Percentiles rank a stretch among this genome's conserved stretches.
Conservation (phyloP, 2,888 invertebrate species). For the Lasioglossum oenotherae region DNA sequence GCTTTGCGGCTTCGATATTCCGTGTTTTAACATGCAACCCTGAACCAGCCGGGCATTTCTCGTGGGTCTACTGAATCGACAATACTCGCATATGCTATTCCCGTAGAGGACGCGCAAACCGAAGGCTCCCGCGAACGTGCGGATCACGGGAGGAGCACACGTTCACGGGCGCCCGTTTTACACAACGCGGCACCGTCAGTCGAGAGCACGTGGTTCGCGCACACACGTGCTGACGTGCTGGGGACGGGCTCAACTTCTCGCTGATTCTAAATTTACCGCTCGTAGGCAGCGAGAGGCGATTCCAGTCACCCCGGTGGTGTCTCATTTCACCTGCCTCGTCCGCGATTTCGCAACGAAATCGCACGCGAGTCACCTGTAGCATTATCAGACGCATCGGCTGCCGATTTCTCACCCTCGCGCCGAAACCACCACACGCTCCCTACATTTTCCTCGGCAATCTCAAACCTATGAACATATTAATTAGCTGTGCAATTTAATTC, state of each 20-base stretch:
- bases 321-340: conserved; percentile 54
- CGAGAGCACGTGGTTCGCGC: conserved; percentile 59
- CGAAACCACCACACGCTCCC: background rate
- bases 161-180: background rate
- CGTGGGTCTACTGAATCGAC: conserved; percentile 40
- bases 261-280: conserved; percentile 49
- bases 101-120: conserved; percentile 8
- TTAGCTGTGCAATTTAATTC: no score
- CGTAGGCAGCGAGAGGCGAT: background rate
- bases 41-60: conserved; percentile 61
- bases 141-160: background rate
- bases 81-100: conserved; percentile 30
- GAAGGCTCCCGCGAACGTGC: background rate
- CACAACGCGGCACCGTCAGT: background rate
- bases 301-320: conserved; percentile 26
- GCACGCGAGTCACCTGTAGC: conserved; percentile 8
- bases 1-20: conserved; percentile 31
- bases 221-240: conserved; percentile 64
- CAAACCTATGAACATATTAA: background rate
- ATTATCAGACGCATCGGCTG: background rate
- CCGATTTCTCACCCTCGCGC: background rate
- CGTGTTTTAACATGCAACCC: conserved; percentile 57
- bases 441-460: background rate
- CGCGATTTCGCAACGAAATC: conserved; percentile 33
- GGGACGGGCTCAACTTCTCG: conserved; percentile 36